These are phyloP conservation scores for Neofelis nebulosa DNA, from an alignment of 2,113 vertebrate species.

Conservation along the genomic window DNA sequence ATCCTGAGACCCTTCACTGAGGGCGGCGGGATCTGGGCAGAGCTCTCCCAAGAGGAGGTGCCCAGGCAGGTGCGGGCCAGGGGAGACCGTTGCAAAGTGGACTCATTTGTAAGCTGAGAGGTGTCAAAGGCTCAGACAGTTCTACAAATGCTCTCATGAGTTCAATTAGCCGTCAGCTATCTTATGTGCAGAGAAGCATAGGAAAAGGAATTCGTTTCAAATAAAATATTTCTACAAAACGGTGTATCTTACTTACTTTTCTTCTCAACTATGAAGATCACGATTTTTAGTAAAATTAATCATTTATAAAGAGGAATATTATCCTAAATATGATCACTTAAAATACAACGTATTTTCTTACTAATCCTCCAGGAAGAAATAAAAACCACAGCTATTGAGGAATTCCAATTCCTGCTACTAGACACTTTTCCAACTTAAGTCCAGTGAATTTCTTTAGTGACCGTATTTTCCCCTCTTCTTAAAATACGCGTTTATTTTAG, in stretches of 20 bases:
- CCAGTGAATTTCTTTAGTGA: background rate
- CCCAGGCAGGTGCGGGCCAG: rapidly evolving
- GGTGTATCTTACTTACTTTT: background rate
- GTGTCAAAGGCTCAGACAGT: background rate
- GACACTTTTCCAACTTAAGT: background rate
- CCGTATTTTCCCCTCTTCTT: background rate
- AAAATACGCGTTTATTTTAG: background rate
- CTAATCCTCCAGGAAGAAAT: background rate
- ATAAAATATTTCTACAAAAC: background rate
- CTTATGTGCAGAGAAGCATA: background rate
- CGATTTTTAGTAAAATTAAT: background rate
- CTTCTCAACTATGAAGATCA: background rate
- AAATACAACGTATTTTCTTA: background rate
- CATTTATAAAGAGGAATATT: background rate
- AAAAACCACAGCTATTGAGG: background rate
- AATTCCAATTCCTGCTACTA: background rate
- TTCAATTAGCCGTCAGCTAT: background rate
- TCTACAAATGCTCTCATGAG: background rate
- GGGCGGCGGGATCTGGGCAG: no score
- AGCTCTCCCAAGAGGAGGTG: background rate
- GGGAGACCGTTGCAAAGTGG: rapidly evolving
- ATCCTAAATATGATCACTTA: background rate
- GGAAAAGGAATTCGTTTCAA: background rate
- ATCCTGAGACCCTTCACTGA: rapidly evolving
- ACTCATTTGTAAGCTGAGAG: background rate